Evolutionary conservation across 2,113 vertebrate genomes (phyloP).

Genomic region (Tiliqua scincoides): DNA sequence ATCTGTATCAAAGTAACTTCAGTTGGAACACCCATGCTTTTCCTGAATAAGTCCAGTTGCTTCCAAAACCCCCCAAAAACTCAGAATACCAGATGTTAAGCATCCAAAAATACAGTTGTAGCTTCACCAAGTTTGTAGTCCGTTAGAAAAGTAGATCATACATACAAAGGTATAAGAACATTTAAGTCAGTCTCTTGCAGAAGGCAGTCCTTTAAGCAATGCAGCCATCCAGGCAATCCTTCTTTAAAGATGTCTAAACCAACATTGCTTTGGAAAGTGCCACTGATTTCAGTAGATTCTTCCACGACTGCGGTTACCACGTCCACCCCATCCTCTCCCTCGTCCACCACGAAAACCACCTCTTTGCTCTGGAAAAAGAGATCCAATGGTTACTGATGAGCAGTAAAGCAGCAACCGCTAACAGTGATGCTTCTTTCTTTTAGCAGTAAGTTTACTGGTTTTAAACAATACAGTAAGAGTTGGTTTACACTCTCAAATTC

Average conservation of each 20-base stretch:
- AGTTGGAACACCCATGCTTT: conserved; percentile 69
- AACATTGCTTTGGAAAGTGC: conserved; percentile 51
- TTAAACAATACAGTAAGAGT: not conserved
- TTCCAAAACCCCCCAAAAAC: conserved; percentile 70
- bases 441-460: not conserved
- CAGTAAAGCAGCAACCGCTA: not conserved
- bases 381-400: not conserved
- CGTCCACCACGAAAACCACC: conserved; percentile 93
- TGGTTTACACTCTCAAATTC: not conserved
- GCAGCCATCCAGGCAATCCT: conserved; percentile 72
- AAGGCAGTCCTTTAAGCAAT: conserved; percentile 79
- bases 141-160: conserved; percentile 86
- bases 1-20: conserved; percentile 68
- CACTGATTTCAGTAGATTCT: conserved; percentile 86
- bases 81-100: conserved; percentile 73
- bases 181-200: conserved; percentile 78
- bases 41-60: conserved; percentile 70
- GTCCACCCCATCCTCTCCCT: conserved; percentile 90
- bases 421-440: conserved; percentile 1
- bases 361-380: conserved; percentile 87
- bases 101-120: conserved; percentile 83
- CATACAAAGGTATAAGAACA: conserved; percentile 88
- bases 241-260: conserved; percentile 55
- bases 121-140: conserved; percentile 79
- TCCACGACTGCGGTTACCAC: conserved; percentile 93